Evolutionary conservation across 1,140 invertebrate species (phyloP).

Genomic region (Eumaeus atala): DNA sequence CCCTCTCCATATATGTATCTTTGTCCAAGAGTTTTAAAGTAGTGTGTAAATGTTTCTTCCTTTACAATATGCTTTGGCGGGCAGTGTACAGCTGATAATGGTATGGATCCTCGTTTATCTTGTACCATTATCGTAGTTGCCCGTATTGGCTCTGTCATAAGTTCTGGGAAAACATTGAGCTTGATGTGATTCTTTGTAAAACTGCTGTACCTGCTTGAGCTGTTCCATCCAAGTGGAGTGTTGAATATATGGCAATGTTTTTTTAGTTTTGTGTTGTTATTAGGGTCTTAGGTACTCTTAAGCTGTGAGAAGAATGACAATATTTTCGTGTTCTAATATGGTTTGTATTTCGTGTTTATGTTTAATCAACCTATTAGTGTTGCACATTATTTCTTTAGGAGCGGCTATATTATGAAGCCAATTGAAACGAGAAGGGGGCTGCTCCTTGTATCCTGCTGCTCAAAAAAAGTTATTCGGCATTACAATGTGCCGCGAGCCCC

Average conservation of each 20-base stretch:
- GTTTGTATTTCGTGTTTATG: no score
- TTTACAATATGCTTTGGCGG: background rate
- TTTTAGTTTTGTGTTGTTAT: background rate
- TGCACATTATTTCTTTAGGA: no score
- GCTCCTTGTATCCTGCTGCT: no score
- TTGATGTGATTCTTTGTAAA: slow-evolving; percentile 1
- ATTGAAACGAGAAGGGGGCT: no score
- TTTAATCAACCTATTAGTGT: no score
- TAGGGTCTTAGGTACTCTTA: background rate
- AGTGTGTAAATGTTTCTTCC: background rate
- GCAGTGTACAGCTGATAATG: background rate
- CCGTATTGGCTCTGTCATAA: background rate
- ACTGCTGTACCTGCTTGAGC: background rate
- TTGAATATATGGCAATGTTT: background rate
- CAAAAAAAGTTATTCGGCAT: no score
- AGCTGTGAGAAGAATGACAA: background rate
- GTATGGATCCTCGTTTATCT: background rate
- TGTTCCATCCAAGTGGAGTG: background rate
- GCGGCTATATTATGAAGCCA: no score
- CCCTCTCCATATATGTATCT: background rate
- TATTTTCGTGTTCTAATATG: background rate
- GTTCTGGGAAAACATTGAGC: background rate
- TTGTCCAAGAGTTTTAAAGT: background rate
- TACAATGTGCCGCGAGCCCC: no score
- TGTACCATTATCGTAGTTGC: background rate